Evolutionary conservation across 2,888 invertebrate species (phyloP).

Genomic region (Mythimna impura): DNA sequence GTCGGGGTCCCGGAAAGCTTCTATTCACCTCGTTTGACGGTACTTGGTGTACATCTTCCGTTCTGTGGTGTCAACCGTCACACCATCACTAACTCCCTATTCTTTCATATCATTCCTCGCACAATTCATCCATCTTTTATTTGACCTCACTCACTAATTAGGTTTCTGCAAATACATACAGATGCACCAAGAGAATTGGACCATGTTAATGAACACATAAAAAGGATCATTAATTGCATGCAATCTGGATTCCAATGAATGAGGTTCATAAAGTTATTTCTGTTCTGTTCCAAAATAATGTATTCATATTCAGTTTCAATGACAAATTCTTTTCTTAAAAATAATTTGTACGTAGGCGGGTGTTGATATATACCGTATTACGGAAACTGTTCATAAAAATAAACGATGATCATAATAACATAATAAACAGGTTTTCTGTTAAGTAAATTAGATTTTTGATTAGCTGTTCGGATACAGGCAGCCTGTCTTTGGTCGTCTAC

Average conservation of each 20-base stretch:
- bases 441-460: background rate
- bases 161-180: background rate
- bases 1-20: too few species aligned
- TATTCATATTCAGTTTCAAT: constrained; percentile 57
- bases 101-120: background rate
- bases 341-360: constrained; percentile 54
- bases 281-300: constrained; percentile 56
- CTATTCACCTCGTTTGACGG: too few species aligned
- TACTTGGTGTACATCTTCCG: background rate
- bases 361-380: constrained; percentile 39
- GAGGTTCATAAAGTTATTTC: constrained; percentile 55
- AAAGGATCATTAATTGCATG: constrained; percentile 10
- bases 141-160: background rate
- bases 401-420: constrained; percentile 1
- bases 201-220: constrained; percentile 7
- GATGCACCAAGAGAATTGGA: background rate
- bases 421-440: too few species aligned
- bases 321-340: constrained; percentile 63
- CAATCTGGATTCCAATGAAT: constrained; percentile 40
- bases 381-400: constrained; percentile 31
- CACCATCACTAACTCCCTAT: background rate
- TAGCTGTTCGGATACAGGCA: too few species aligned
- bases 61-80: background rate
- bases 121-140: background rate
- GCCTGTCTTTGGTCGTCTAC: too few species aligned